Percentiles rank a stretch among this genome's conserved stretches.
phyloP scores from a whole-genome alignment of 2,797 vertebrate species.

The Luscinia megarhynchos region DNA sequence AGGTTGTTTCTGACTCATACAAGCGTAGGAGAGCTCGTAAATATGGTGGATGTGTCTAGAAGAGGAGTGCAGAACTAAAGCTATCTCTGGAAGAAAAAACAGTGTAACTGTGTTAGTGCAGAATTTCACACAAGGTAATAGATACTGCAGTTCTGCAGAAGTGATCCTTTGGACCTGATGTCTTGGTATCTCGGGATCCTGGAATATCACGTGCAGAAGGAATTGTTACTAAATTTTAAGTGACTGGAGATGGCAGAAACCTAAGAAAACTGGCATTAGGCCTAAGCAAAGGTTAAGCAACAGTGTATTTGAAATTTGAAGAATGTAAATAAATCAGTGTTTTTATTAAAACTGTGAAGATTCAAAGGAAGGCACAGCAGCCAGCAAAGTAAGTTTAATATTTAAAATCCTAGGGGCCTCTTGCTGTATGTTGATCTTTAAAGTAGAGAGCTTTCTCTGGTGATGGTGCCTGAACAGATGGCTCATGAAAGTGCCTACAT shows the following conservation, averaged over 20 bases:
- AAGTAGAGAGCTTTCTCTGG: neutral
- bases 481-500: neutral
- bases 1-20: neutral
- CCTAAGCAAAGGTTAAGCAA: neutral
- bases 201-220: neutral
- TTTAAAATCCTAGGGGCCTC: neutral
- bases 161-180: neutral
- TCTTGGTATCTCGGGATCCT: neutral
- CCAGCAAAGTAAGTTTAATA: neutral
- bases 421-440: neutral
- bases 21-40: neutral
- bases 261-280: neutral
- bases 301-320: neutral
- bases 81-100: neutral
- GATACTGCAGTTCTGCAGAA: neutral
- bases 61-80: neutral
- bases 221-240: neutral
- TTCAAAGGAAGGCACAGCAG: neutral
- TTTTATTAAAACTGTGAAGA: neutral
- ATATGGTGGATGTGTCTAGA: neutral
- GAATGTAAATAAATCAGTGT: neutral
- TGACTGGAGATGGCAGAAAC: neutral
- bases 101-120: neutral
- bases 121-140: neutral
- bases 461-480: neutral